Evolutionary conservation across 2,113 vertebrate genomes (phyloP).

Genomic region (Recurvirostra avosetta): DNA sequence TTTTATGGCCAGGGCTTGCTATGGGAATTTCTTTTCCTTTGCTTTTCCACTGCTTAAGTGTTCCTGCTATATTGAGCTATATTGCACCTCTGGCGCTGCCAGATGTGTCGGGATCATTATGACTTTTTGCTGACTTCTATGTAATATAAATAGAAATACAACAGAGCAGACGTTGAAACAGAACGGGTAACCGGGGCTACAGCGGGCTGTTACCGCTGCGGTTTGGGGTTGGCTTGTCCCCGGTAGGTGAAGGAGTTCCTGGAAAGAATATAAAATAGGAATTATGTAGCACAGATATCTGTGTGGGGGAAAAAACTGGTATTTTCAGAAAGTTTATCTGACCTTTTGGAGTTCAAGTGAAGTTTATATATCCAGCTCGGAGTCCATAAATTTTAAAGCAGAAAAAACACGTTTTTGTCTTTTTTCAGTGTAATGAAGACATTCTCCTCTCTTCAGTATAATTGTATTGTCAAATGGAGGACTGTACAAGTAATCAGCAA

Average conservation of each 20-base stretch:
- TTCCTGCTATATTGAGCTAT: neutral
- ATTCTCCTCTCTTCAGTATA: conserved; percentile 43
- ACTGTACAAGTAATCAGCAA: conserved; percentile 68
- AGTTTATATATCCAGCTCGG: conserved; percentile 8
- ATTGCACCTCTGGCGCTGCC: neutral
- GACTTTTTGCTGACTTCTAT: neutral
- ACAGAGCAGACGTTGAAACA: neutral
- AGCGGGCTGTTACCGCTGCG: neutral
- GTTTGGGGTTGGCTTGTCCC: neutral
- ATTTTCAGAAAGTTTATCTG: conserved; percentile 37
- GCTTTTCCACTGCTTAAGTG: neutral
- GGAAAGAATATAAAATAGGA: neutral
- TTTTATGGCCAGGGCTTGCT: neutral
- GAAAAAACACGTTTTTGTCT: neutral
- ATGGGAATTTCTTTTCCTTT: neutral
- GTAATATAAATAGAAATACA: neutral
- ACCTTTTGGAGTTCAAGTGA: conserved; percentile 7
- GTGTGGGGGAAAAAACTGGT: neutral
- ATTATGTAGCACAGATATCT: neutral
- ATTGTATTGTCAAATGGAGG: conserved; percentile 67
- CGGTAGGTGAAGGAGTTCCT: neutral
- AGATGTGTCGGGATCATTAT: neutral
- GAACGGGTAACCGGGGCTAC: neutral
- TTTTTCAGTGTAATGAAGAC: conserved; percentile 59
- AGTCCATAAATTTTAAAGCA: neutral